Base-by-base conservation (phyloP, 2,113 vertebrate genomes). In the Entelurus aequoreus region DNA sequence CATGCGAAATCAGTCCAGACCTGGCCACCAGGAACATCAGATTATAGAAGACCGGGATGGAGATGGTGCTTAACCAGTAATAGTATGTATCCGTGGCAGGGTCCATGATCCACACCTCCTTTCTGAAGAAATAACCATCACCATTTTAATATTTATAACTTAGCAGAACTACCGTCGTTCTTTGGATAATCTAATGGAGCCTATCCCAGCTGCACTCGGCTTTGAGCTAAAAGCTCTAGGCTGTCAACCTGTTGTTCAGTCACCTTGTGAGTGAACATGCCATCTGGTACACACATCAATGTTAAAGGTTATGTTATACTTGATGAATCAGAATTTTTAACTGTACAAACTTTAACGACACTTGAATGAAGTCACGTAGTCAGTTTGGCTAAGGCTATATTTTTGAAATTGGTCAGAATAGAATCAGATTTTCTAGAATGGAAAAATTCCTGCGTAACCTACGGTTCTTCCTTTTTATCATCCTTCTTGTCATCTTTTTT, bases 21-120 rank as follows among this genome's bases (percentile, higher is more conserved):
- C 97, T 96, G 86, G 95, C 92, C 50, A 97, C 88, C 1, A 99
- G 87, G 65, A 99, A 71, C 66, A 94, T 97, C 86, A 96, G 90
- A 88, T 98, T 99, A 77, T 98, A 99, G 85, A 97, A 94, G 28
- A 93, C 88, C 0, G 96, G 94, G 15, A 91, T 16, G 19, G 94
- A 82, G 1, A 98, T 87, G 28, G 86, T 21, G 0, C 75, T 78
- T 67, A 99, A 85, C 97, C 96, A 98, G 85, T 84, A 85, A 72
- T 98, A 98, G 85, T 99, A 98, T 7, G 77, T 0, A 47, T 93
- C 92, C 66, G 93, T 92, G 13, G 93, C 91, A 14, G 97, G 97
- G 79, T 99, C 95, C 75, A 98, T 70, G 69, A 96, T 90, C 89
- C 90, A 94, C 3, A 92, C 21, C 1, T 92, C 79, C 48, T 90